Evolutionary conservation across 2,113 vertebrate genomes (phyloP), one percentile per base, ranked within the genome.

Genomic region (Bostrychus sinensis): DNA sequence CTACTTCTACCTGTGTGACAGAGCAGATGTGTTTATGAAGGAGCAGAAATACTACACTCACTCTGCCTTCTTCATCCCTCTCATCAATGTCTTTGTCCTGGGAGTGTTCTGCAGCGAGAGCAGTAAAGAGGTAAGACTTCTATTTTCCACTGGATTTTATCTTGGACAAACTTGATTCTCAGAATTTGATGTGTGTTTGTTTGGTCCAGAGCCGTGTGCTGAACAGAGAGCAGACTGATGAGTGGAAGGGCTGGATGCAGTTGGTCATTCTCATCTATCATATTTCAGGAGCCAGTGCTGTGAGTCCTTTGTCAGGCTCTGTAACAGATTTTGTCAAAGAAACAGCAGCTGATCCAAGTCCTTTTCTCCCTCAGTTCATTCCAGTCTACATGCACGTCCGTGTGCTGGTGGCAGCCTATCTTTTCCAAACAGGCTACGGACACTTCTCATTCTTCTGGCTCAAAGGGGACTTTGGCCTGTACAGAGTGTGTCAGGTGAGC

Each of bases 221-320:
- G 76, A 99, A 99, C 91, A 91, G 97, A 84, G 96, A 99, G 61
- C 97, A 99, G 78, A 99, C 97, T 0, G 97, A 99, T 70, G 97
- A 99, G 78, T 99, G 97, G 97, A 99, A 99, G 81, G 97, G 97
- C 62, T 98, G 97, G 97, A 99, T 99, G 97, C 97, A 99, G 71
- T 93, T 99, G 57, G 96, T 99, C 73, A 99, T 99, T 86, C 93
- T 99, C 64, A 96, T 99, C 83, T 99, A 99, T 84, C 97, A 99
- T 87, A 94, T 98, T 66, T 99, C 97, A 68, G 96, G 97, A 89
- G 97, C 96, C 70, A 98, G 96, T 58, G 95, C 95, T 70, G 97
- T 99, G 91, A 95, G 96, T 95, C 37, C 2, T 16, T 19, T 25
- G 20, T 26, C n/a, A n/a, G n/a, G 2, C 50, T 10, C 50, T 55